Base-by-base conservation (phyloP, 30 jellyfish, hydroid and myxozoan genomes). In the Cassiopea xamachana region DNA sequence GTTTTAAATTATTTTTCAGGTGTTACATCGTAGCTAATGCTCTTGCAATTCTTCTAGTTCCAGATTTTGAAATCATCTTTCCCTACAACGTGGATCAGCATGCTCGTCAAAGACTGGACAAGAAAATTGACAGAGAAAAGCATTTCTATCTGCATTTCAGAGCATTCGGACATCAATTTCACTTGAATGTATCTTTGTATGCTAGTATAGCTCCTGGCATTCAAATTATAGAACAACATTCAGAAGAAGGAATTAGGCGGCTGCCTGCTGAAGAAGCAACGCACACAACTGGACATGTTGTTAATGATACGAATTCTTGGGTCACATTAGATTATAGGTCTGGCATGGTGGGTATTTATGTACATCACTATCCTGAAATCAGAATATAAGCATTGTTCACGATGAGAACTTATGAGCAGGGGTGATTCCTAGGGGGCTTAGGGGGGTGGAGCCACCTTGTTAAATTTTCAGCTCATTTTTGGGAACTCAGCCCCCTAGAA, bases 201-300 rank as follows among this genome's bases (percentile, higher is more conserved):
- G 55, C 80, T 39, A 82, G 71, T 14, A 48, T 75, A 50, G 67
- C 72, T 4, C 93, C 97, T 4, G 81, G 84, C 10, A 75, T 75
- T 51, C 98, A 94, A 60, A 73, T 88, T 75, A 89, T 94, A 55
- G 98, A 94, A 69, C 83, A 83, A 81, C 96, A 94, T 77, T 62
- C 80, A 58, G 60, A 77, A 48, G 84, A 79, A 50, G 97, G 97
- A 2, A 84, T 94, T 2, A 79, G 60, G 55, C 85, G 96, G 69
- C 48, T 90, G 45, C 13, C 13, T 51, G 98, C 97, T 14, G 55
- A 64, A 18, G 85, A 87, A n/a, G 90, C 86, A 12, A 67, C 77
- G 12, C 83, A 55, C 71, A 73, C 88, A 18, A 79, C 88, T 17
- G 98, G 98, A 39, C 55, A 59, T 4, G 72, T 94, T 79, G 87